Conservation (phyloP, 2,797 vertebrate genomes). For the Bufotes viridis region DNA sequence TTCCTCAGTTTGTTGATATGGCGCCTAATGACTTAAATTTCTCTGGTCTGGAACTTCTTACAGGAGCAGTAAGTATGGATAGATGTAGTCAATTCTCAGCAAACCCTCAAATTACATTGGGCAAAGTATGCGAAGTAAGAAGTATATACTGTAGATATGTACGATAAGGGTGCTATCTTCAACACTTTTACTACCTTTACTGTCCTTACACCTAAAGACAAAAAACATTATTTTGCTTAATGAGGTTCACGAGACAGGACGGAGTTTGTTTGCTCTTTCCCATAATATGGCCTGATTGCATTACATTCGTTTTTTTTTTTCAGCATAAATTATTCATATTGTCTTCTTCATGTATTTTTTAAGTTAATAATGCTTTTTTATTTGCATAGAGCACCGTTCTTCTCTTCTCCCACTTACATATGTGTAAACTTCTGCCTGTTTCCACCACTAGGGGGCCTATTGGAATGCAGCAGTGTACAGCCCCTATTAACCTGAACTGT, state of each 20-base stretch:
- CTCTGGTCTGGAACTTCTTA: constrained; percentile 88
- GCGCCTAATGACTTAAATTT: constrained; percentile 75
- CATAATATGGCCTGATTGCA: not conserved
- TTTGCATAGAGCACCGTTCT: no score
- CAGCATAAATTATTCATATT: not conserved
- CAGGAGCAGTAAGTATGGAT: constrained; percentile 84
- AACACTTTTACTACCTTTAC: not conserved
- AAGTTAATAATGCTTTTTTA: no score
- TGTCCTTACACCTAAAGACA: no score
- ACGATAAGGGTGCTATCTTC: not conserved
- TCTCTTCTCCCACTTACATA: no score
- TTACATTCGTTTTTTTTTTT: not conserved
- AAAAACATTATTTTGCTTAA: no score
- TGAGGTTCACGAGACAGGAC: no score
- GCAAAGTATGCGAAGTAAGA: not conserved
- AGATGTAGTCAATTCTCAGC: not conserved
- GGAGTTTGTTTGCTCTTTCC: no score
- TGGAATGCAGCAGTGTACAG: not conserved
- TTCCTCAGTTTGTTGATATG: constrained; percentile 82
- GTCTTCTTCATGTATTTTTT: no score
- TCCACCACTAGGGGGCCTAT: not conserved
- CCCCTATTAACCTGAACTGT: not conserved
- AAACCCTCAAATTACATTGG: not conserved
- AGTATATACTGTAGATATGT: not conserved
- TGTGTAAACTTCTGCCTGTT: not conserved